Conservation (phyloP, 2,888 invertebrate species). For the Xanthia togata region DNA sequence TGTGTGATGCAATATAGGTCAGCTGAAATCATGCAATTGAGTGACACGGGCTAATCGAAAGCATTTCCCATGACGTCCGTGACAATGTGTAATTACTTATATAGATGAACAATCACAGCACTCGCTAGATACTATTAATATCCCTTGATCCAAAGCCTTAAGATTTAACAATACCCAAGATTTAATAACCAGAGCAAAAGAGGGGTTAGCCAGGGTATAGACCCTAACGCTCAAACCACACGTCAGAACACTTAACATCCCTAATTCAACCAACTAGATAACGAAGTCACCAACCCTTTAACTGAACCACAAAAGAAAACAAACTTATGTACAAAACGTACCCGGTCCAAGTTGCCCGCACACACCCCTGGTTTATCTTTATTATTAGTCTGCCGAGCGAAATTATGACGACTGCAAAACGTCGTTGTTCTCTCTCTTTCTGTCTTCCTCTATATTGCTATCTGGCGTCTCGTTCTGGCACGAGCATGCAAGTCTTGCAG, state of each 20-base stretch:
- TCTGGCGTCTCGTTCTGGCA: constrained; percentile 68
- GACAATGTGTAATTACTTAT: too few relatives aligned
- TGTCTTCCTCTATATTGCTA: constrained; percentile 28
- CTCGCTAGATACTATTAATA: neutral
- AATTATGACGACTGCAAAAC: constrained; percentile 91
- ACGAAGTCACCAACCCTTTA: constrained; percentile 49
- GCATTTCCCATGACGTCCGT: too few relatives aligned
- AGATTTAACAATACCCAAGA: too few relatives aligned
- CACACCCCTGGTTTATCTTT: constrained; percentile 86
- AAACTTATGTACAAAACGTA: constrained; percentile 49
- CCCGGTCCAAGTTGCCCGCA: constrained; percentile 55
- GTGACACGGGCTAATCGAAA: neutral
- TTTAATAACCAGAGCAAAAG: neutral
- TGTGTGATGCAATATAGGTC: neutral
- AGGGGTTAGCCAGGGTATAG: neutral
- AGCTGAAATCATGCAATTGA: neutral
- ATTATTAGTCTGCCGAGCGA: constrained; percentile 90
- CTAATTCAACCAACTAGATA: constrained; percentile 44
- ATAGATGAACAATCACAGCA: neutral
- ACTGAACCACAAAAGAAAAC: constrained; percentile 54
- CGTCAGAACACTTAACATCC: constrained; percentile 31
- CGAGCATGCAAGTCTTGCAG: constrained; percentile 81
- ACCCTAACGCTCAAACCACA: constrained; percentile 6
- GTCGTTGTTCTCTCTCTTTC: constrained; percentile 77
- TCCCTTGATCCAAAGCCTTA: neutral